Base-by-base conservation (phyloP, 1,140 invertebrate species). In the Meloidogyne chitwoodi region DNA sequence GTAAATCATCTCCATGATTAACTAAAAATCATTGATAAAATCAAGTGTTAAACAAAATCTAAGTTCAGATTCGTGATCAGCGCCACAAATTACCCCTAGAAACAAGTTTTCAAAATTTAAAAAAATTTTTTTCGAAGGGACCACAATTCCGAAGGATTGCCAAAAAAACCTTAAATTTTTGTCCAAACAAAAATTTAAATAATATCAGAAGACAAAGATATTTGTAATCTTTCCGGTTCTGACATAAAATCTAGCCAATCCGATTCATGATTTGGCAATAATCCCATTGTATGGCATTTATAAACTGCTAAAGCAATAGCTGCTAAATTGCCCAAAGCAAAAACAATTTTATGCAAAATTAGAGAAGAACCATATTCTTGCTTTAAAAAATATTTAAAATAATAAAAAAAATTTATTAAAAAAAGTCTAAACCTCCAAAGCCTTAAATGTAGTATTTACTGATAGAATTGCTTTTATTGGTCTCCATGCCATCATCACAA, bases 161-260 rank as follows among this genome's bases (percentile, higher is more conserved):
- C n/a, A n/a, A n/a, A n/a, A n/a, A n/a, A n/a, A n/a, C n/a, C n/a
- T n/a, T n/a, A n/a, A n/a, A n/a, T n/a, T n/a, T n/a, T n/a, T n/a
- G n/a, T n/a, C n/a, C n/a, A n/a, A n/a, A n/a, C n/a, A n/a, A n/a
- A 65, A 1, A 24, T 22, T 31, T 31, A 29, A 66, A 66, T 16
- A 41, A 78, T 29, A 69, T 81, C 82, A 67, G 56, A 77, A 65
- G 79, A 56, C 2, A 82, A 56, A 38, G 65, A 67, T 34, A 74
- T 74, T 74, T 82, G 81, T 44, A 83, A 67, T 71, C 81, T 44
- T 77, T 82, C 81, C 24, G 82, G 64, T 27, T 74, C 83, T 19
- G 79, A 76, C 26, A 96, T 93, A 90, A 99, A 99, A 61, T 95
- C 95, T 44, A 99, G 89, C 96, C 96, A 99, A 89, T 99, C 96